phyloP scores from a whole-genome alignment of 2,888 invertebrate species.

The Ornithoptera alexandrae region DNA sequence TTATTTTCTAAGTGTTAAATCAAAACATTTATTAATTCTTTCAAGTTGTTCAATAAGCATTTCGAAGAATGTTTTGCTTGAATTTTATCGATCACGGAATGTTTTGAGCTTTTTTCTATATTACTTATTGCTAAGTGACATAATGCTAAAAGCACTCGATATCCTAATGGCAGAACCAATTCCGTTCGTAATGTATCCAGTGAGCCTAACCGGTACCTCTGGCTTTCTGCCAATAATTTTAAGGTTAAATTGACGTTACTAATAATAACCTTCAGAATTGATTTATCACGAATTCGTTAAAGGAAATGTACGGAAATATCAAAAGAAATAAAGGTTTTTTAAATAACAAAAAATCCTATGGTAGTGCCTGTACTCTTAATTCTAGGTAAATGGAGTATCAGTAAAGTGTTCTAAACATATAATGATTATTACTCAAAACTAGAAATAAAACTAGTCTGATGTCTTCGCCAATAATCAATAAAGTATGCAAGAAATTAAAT shows the following conservation, averaged over 20 bases:
- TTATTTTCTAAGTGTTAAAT: background rate
- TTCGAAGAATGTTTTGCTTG: background rate
- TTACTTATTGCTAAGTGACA: background rate
- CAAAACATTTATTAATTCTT: background rate
- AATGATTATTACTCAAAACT: too few relatives aligned
- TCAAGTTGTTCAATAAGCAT: background rate
- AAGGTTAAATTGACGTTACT: background rate
- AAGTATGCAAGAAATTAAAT: too few relatives aligned
- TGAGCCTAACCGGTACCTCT: background rate
- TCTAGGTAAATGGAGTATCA: too few relatives aligned
- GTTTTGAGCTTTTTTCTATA: background rate
- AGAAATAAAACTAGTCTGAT: too few relatives aligned
- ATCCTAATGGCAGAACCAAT: background rate
- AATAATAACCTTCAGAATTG: too few relatives aligned
- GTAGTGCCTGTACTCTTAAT: too few relatives aligned
- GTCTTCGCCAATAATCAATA: too few relatives aligned
- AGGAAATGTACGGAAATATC: background rate
- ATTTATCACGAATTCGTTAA: too few relatives aligned
- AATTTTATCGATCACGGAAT: background rate
- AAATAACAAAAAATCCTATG: too few relatives aligned
- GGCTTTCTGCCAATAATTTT: background rate
- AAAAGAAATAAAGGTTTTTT: too few relatives aligned
- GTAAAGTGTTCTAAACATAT: too few relatives aligned
- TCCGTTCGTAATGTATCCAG: background rate
- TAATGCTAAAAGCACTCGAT: background rate